Percentiles rank a stretch among this genome's conserved stretches.
These are phyloP conservation scores for Rhincodon typus DNA, from an alignment of 2,797 vertebrate species.

Conservation along the genomic window DNA sequence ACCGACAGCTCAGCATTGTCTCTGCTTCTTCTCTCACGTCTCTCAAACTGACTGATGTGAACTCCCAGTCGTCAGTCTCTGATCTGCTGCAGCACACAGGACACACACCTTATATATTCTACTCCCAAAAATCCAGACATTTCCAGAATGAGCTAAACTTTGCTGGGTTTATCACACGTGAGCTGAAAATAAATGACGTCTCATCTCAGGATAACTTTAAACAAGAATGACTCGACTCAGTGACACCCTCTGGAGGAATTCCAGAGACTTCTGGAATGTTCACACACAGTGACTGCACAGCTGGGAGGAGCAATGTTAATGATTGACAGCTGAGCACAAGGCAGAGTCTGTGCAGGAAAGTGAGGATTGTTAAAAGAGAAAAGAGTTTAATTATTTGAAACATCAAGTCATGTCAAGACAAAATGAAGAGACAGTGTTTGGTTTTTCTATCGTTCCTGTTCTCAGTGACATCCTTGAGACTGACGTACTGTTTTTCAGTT, in stretches of 20 bases:
- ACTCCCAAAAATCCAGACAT: neutral
- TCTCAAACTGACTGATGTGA: neutral
- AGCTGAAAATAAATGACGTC: too few relatives aligned
- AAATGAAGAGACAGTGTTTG: too few relatives aligned
- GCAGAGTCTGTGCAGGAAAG: neutral
- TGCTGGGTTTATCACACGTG: neutral
- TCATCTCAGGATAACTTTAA: too few relatives aligned
- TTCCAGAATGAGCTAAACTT: slow-evolving; percentile 21
- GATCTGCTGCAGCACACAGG: neutral
- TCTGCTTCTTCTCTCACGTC: neutral
- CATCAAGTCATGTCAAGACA: too few relatives aligned
- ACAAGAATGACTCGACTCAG: neutral
- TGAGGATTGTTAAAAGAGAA: too few relatives aligned
- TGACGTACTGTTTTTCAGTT: too few relatives aligned
- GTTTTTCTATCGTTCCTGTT: too few relatives aligned
- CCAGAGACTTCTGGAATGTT: neutral
- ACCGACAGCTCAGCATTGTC: neutral
- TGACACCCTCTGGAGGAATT: neutral
- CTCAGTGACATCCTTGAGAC: too few relatives aligned
- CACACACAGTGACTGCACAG: neutral
- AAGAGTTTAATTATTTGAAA: too few relatives aligned
- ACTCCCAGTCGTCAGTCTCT: neutral
- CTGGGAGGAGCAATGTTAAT: neutral
- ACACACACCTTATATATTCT: slow-evolving; percentile 14
- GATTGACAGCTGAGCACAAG: neutral